Evolutionary conservation across 30 jellyfish, hydroid and myxozoan species (phyloP).

Genomic region (Hydra vulgaris): DNA sequence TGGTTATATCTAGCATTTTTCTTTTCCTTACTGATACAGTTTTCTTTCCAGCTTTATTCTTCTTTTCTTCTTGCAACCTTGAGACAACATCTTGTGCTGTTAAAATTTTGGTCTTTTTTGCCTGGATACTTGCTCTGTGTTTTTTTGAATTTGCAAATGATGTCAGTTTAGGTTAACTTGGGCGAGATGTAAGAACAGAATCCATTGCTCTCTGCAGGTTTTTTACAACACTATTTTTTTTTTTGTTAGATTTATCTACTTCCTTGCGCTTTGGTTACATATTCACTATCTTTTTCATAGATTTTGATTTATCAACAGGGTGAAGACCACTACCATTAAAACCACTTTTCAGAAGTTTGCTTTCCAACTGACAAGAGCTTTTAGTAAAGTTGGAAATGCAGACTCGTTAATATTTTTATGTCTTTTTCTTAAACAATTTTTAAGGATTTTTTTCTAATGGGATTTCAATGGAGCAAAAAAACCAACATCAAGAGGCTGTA

Average conservation of each 20-base stretch:
- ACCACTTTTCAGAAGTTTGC: constrained; percentile 28
- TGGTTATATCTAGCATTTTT: neutral
- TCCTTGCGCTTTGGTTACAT: neutral
- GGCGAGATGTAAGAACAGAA: neutral
- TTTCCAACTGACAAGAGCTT: neutral
- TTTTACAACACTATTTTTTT: neutral
- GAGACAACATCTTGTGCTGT: neutral
- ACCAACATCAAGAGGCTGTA: constrained; percentile 40
- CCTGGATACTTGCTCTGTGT: neutral
- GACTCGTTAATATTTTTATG: constrained; percentile 28
- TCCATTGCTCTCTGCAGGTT: neutral
- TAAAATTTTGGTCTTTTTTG: neutral
- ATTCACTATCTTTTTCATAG: neutral
- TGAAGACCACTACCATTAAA: constrained; percentile 32
- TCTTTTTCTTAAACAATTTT: constrained; percentile 31
- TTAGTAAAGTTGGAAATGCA: constrained; percentile 36
- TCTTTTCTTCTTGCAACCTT: neutral
- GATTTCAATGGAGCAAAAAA: constrained; percentile 26
- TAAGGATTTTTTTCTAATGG: constrained; percentile 20
- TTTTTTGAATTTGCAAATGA: neutral
- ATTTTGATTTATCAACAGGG: constrained; percentile 15
- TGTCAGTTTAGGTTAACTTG: neutral
- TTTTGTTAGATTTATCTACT: neutral
- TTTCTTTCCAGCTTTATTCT: neutral
- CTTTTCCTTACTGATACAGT: neutral